These are phyloP conservation scores for Odontamblyopus rebecca DNA, from an alignment of 2,797 vertebrate genomes.

Conservation along the genomic window DNA sequence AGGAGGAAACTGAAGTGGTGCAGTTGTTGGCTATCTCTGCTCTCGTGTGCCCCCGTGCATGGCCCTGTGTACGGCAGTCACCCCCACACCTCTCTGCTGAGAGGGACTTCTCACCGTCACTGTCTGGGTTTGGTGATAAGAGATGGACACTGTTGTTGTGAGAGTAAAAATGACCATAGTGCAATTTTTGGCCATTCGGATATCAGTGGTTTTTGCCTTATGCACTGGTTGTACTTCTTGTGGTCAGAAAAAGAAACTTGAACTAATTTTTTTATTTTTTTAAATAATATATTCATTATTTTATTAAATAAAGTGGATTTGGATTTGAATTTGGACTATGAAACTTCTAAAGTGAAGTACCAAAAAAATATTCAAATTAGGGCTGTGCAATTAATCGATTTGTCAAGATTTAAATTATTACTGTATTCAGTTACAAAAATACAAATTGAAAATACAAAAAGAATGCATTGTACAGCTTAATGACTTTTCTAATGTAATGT, in stretches of 20 bases:
- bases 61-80: conserved; percentile 30
- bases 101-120: conserved; percentile 59
- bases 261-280: not conserved
- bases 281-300: no score
- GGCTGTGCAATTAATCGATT: no score
- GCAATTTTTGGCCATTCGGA: conserved; percentile 13
- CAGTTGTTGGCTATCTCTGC: conserved; percentile 23
- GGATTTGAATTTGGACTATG: no score
- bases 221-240: not conserved
- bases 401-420: no score
- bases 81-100: conserved; percentile 39
- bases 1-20: conserved; percentile 22
- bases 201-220: not conserved
- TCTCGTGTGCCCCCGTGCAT: conserved; percentile 19
- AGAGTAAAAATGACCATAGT: conserved; percentile 37
- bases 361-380: no score
- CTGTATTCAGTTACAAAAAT: no score
- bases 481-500: no score
- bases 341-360: no score
- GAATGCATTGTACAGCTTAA: no score
- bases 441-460: no score
- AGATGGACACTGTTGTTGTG: conserved; percentile 43
- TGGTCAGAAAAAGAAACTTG: not conserved
- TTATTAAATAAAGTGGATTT: no score
- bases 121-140: conserved; percentile 72